phyloP scores from a whole-genome alignment of 2,888 invertebrate genomes.

The Boloria euphrosyne region DNA sequence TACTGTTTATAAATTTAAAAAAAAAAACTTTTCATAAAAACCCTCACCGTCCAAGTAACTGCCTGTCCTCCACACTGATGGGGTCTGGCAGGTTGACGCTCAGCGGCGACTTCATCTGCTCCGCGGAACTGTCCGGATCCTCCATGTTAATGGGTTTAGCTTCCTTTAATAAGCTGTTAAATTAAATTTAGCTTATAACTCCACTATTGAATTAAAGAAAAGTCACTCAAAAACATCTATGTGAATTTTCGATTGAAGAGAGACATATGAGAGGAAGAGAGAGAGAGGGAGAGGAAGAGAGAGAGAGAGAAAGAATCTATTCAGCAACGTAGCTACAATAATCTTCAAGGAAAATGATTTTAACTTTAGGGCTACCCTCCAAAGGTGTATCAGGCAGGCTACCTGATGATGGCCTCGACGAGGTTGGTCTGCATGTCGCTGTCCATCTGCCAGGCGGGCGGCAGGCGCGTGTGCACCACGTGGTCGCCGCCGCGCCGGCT shows the following conservation, averaged over 20 bases:
- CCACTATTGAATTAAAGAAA: neutral
- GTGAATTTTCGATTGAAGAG: too few species aligned
- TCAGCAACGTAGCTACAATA: too few species aligned
- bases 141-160: conserved; percentile 91
- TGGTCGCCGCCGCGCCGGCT: conserved; percentile 94
- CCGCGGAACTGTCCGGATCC: conserved; percentile 71
- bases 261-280: too few species aligned
- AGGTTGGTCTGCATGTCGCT: conserved; percentile 95
- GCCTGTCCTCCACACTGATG: conserved; percentile 92
- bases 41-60: conserved; percentile 87
- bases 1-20: neutral
- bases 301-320: too few species aligned
- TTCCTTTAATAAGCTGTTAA: conserved; percentile 91
- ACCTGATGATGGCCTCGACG: conserved; percentile 97
- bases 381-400: neutral
- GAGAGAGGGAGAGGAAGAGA: too few species aligned
- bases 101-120: conserved; percentile 69
- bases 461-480: conserved; percentile 93
- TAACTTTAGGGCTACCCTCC: too few species aligned
- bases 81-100: conserved; percentile 80
- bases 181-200: neutral
- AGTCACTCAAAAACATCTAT: neutral
- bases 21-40: neutral
- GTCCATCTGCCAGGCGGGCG: conserved; percentile 94
- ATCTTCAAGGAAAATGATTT: too few species aligned